phyloP scores from a whole-genome alignment of 2,888 invertebrate genomes.

The Ceraclea dissimilis region DNA sequence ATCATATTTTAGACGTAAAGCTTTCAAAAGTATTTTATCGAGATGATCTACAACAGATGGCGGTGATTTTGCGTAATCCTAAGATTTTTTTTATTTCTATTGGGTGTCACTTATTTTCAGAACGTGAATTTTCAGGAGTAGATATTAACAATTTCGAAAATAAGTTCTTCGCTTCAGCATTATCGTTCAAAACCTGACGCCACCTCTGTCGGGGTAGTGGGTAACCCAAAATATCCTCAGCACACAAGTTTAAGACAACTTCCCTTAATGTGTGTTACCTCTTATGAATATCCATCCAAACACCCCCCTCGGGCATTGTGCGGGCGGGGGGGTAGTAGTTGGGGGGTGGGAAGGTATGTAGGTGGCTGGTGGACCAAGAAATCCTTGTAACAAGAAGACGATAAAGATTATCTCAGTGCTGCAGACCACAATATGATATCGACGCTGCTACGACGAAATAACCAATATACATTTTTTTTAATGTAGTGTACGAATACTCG shows the following conservation, averaged over 20 bases:
- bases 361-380: neutral
- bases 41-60: too few species aligned
- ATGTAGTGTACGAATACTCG: too few species aligned
- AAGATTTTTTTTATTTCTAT: too few species aligned
- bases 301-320: neutral
- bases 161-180: too few species aligned
- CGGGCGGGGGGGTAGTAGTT: too few species aligned
- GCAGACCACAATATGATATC: constrained; percentile 10
- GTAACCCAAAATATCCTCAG: constrained; percentile 9
- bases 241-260: constrained; percentile 17
- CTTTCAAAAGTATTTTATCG: too few species aligned
- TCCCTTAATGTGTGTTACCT: constrained; percentile 14
- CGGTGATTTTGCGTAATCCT: too few species aligned
- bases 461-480: neutral
- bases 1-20: too few species aligned
- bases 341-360: neutral
- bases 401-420: constrained; percentile 18
- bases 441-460: neutral
- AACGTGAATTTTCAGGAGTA: too few species aligned
- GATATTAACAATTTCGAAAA: too few species aligned
- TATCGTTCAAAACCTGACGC: neutral
- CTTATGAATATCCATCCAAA: neutral
- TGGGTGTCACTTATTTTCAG: too few species aligned
- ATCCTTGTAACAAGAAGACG: constrained; percentile 10
- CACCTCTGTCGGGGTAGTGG: neutral